A percentile compares a stretch with the other conserved stretches of the same genome.
Evolutionary conservation across 1,140 invertebrate species (phyloP).

Genomic region (Triops longicaudatus): DNA sequence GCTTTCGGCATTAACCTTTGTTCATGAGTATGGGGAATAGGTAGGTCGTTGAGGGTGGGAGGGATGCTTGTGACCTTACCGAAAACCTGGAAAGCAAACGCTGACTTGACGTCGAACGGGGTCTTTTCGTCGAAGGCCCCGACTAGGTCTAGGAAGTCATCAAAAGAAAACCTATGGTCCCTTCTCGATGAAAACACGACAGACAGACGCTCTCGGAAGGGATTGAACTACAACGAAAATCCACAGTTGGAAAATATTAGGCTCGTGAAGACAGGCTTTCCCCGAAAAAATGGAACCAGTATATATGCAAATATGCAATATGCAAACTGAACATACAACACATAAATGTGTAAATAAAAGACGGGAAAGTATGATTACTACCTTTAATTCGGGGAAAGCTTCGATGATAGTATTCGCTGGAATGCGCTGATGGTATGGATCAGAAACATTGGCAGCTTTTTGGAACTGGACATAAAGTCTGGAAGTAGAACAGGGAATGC

Average conservation of each 20-base stretch:
- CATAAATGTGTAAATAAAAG: too few species aligned
- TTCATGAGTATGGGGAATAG: background rate
- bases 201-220: conserved; percentile 20
- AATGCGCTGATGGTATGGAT: background rate
- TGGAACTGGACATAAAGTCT: background rate
- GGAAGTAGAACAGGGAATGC: background rate
- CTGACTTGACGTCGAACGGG: conserved; percentile 18
- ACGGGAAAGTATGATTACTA: background rate
- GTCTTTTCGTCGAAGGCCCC: conserved; percentile 22
- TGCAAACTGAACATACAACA: too few species aligned
- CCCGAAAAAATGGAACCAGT: too few species aligned
- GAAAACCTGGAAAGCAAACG: conserved; percentile 22
- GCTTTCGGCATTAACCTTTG: background rate
- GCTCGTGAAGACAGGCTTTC: too few species aligned
- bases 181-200: conserved; percentile 18
- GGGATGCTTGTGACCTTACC: conserved; percentile 16
- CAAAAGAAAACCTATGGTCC: conserved; percentile 21
- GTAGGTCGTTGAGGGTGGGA: background rate
- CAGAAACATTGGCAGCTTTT: background rate
- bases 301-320: too few species aligned
- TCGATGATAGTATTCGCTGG: background rate
- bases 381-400: background rate
- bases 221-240: conserved; percentile 10
- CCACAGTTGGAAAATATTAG: background rate
- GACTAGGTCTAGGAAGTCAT: conserved; percentile 20